These are phyloP conservation scores for Myotis brandtii DNA, from an alignment of 2,113 vertebrate genomes.

Conservation along the genomic window DNA sequence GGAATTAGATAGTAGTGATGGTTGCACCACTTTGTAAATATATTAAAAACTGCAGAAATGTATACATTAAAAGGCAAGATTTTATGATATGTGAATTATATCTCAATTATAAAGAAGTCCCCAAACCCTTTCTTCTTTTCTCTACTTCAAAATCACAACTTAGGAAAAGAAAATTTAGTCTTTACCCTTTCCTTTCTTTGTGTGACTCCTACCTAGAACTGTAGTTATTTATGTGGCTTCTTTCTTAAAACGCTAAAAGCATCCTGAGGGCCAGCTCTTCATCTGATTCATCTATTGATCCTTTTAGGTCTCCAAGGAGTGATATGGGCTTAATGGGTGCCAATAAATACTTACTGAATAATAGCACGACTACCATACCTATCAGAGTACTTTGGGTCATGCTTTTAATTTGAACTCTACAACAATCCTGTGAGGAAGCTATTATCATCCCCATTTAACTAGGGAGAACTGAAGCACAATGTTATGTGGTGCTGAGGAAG, in stretches of 20 bases:
- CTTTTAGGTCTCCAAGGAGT: neutral
- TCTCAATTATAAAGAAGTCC: neutral
- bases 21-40: neutral
- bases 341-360: constrained; percentile 17
- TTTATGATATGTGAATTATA: constrained; percentile 23
- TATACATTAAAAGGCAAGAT: neutral
- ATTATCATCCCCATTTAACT: neutral
- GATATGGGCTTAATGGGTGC: neutral
- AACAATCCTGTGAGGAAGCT: constrained; percentile 6
- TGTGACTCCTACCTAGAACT: neutral
- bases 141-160: constrained; percentile 37
- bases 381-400: constrained; percentile 14
- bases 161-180: constrained; percentile 39
- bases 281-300: neutral
- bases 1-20: neutral
- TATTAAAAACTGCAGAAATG: neutral
- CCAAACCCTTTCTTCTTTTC: neutral
- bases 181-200: neutral
- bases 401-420: constrained; percentile 54
- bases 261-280: constrained; percentile 25
- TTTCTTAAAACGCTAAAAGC: constrained; percentile 28
- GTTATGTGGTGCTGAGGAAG: neutral
- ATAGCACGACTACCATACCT: neutral
- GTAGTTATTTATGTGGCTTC: neutral
- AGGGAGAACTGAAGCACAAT: neutral